phyloP scores from a whole-genome alignment of 1,140 invertebrate species.

The Caenorhabditis briggsae region DNA sequence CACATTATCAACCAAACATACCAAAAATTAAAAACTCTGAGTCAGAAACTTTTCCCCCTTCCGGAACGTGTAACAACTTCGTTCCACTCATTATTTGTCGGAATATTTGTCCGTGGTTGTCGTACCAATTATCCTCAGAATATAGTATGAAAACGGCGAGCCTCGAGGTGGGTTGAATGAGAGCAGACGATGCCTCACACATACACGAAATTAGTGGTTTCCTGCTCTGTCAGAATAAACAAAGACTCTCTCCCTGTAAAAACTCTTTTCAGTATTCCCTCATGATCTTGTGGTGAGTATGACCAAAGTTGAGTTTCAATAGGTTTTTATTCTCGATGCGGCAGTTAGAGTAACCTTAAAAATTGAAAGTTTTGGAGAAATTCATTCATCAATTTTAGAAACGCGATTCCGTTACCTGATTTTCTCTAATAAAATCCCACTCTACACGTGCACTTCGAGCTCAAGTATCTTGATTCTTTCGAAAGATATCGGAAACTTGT shows the following conservation, averaged over 20 bases:
- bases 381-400: too few species aligned
- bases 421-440: too few species aligned
- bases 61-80: background rate
- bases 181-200: constrained; percentile 25
- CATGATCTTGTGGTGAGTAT: background rate
- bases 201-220: constrained; percentile 29
- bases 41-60: background rate
- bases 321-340: too few species aligned
- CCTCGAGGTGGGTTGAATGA: background rate
- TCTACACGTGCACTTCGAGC: too few species aligned
- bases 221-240: constrained; percentile 36
- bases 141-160: background rate
- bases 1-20: too few species aligned
- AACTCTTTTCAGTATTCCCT: background rate
- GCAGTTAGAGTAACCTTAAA: too few species aligned
- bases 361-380: too few species aligned
- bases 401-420: too few species aligned
- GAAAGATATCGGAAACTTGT: too few species aligned
- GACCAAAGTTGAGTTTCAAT: background rate
- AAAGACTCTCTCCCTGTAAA: background rate
- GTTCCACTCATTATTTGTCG: background rate
- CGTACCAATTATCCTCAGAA: background rate
- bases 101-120: background rate
- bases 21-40: background rate
- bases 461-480: too few species aligned